Conservation (phyloP, 2,888 invertebrate genomes). For the Barypeithes pellucidus region DNA sequence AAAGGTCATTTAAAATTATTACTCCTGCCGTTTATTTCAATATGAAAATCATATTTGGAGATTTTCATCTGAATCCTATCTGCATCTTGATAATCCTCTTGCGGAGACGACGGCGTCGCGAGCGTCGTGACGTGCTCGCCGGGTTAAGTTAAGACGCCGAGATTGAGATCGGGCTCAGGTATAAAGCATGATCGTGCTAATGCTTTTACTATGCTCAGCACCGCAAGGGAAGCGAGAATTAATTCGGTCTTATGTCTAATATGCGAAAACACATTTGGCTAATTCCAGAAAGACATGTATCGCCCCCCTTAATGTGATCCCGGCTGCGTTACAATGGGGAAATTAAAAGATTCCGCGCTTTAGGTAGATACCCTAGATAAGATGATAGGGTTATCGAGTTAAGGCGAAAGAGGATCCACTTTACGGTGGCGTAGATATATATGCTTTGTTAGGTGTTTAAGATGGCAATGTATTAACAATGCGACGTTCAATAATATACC, state of each 20-base stretch:
- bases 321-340: constrained; percentile 49
- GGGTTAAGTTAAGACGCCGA: constrained; percentile 67
- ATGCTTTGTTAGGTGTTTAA: constrained; percentile 12
- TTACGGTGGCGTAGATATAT: constrained; percentile 24
- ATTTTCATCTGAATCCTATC: constrained; percentile 18
- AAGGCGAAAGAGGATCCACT: constrained; percentile 40
- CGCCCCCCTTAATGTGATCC: constrained; percentile 57
- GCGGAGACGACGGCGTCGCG: constrained; percentile 69
- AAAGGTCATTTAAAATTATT: background rate
- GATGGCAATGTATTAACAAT: background rate
- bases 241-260: constrained; percentile 69
- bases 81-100: constrained; percentile 68
- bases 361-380: constrained; percentile 50
- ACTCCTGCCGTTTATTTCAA: constrained; percentile 13
- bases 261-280: constrained; percentile 70
- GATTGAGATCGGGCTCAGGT: constrained; percentile 61
- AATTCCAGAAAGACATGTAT: constrained; percentile 62
- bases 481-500: no score
- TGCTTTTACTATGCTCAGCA: constrained; percentile 70
- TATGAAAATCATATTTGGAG: constrained; percentile 26
- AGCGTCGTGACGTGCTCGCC: constrained; percentile 61
- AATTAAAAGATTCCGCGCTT: constrained; percentile 53
- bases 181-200: constrained; percentile 70
- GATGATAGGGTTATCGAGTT: constrained; percentile 53
- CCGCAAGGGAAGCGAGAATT: constrained; percentile 69